Conservation (phyloP, 2,888 invertebrate species). For the Odontocerum albicorne region DNA sequence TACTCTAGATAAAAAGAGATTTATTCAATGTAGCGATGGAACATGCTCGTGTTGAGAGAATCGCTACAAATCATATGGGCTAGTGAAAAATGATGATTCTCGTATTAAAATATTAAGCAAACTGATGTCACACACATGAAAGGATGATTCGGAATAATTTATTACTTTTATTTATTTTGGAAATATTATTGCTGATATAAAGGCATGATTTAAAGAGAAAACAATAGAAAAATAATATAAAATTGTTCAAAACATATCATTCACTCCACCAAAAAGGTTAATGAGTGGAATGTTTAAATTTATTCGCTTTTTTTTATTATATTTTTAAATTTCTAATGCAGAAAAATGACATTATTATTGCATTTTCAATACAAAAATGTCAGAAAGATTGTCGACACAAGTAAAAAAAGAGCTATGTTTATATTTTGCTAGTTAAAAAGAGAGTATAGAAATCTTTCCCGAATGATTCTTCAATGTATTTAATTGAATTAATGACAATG, state of each 20-base stretch:
- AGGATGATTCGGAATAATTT: conserved; percentile 14
- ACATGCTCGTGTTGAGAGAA: conserved; percentile 11
- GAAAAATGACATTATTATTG: too few relatives aligned
- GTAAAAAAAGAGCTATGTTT: too few relatives aligned
- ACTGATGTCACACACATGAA: conserved; percentile 12
- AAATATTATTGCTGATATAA: too few relatives aligned
- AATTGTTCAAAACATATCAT: neutral
- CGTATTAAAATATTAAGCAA: conserved; percentile 20
- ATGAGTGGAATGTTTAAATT: neutral
- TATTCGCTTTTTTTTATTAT: neutral
- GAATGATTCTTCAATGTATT: too few relatives aligned
- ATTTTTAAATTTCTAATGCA: neutral
- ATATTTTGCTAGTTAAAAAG: too few relatives aligned
- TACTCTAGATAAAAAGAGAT: conserved; percentile 35
- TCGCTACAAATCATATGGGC: conserved; percentile 20
- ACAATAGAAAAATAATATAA: too few relatives aligned
- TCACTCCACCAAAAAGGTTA: too few relatives aligned
- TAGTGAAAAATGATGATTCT: conserved; percentile 14
- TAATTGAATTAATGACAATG: too few relatives aligned
- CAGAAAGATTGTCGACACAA: too few relatives aligned
- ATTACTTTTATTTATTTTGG: neutral
- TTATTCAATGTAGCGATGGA: conserved; percentile 27
- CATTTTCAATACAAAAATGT: too few relatives aligned
- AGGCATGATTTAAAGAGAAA: too few relatives aligned
- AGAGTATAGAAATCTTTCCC: too few relatives aligned